phyloP scores from a whole-genome alignment of 2,888 invertebrate species.

The Ceratothoa steindachneri region DNA sequence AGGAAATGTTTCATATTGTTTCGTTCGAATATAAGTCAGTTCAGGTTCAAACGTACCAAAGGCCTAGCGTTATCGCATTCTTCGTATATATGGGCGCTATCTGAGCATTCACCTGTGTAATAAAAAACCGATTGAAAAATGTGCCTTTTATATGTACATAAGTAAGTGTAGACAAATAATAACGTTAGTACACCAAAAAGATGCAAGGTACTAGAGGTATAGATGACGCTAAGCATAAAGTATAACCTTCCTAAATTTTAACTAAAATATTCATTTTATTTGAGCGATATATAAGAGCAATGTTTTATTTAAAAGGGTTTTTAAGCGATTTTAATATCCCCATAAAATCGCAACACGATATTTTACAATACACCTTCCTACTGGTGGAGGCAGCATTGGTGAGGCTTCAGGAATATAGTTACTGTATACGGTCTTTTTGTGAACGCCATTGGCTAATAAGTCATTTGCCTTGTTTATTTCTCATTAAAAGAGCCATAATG shows the following conservation, averaged over 20 bases:
- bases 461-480: conserved; percentile 47
- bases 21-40: not conserved
- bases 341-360: conserved; percentile 43
- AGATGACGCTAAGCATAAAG: no score
- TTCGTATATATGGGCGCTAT: not conserved
- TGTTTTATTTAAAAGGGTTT: conserved; percentile 35
- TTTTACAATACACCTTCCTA: conserved; percentile 43
- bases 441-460: conserved; percentile 47
- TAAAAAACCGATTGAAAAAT: conserved; percentile 1
- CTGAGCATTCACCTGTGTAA: not conserved
- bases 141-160: not conserved
- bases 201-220: no score
- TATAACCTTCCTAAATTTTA: not conserved
- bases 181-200: no score
- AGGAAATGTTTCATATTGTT: conserved; percentile 2
- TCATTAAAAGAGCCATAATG: conserved; percentile 46
- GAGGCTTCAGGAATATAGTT: conserved; percentile 43
- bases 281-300: conserved; percentile 28
- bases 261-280: conserved; percentile 7
- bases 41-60: not conserved
- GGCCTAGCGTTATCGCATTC: not conserved
- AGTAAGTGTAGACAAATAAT: not conserved
- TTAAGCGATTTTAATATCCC: conserved; percentile 37
- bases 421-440: conserved; percentile 40
- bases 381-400: conserved; percentile 45